Conservation (phyloP, 2,797 vertebrate genomes). For the Pagetopsis macropterus region DNA sequence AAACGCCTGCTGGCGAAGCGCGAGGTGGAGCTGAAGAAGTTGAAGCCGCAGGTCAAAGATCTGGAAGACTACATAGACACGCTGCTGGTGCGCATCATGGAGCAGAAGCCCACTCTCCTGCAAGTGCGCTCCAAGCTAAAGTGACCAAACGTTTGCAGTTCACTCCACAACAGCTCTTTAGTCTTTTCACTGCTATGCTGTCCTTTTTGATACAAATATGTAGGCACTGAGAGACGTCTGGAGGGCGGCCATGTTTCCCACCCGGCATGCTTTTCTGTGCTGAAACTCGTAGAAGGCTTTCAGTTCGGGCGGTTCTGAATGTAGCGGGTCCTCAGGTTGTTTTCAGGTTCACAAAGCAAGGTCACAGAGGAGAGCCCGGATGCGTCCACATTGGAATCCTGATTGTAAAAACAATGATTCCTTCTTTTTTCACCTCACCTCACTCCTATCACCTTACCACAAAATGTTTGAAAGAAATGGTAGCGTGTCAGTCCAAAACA, state of each 20-base stretch:
- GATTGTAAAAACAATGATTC: slow-evolving; percentile 62
- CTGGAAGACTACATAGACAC: slow-evolving; percentile 98
- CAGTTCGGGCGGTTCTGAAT: slow-evolving; percentile 57
- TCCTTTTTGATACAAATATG: slow-evolving; percentile 78
- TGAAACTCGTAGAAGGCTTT: slow-evolving; percentile 46
- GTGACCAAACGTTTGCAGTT: slow-evolving; percentile 62
- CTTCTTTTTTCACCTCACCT: slow-evolving; percentile 55
- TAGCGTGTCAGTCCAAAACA: slow-evolving; percentile 34
- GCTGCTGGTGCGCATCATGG: slow-evolving; percentile 97
- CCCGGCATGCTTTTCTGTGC: slow-evolving; percentile 73
- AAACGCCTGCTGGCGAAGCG: slow-evolving; percentile 89
- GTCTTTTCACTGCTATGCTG: slow-evolving; percentile 84
- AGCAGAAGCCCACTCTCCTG: slow-evolving; percentile 93
- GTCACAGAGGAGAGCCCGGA: slow-evolving; percentile 37
- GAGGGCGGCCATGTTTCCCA: slow-evolving; percentile 44
- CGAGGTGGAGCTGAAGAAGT: slow-evolving; percentile 89
- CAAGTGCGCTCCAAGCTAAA: slow-evolving; percentile 88
- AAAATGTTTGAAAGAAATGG: slow-evolving; percentile 6
- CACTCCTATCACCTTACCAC: slow-evolving; percentile 56
- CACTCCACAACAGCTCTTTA: slow-evolving; percentile 72
- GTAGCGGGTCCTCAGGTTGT: slow-evolving; percentile 77
- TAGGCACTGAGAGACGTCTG: slow-evolving; percentile 63
- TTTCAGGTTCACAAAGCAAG: slow-evolving; percentile 71
- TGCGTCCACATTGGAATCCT: slow-evolving; percentile 56
- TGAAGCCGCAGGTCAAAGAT: slow-evolving; percentile 89